phyloP scores from a whole-genome alignment of 1,140 invertebrate species.

The Drosophila trapezifrons region DNA sequence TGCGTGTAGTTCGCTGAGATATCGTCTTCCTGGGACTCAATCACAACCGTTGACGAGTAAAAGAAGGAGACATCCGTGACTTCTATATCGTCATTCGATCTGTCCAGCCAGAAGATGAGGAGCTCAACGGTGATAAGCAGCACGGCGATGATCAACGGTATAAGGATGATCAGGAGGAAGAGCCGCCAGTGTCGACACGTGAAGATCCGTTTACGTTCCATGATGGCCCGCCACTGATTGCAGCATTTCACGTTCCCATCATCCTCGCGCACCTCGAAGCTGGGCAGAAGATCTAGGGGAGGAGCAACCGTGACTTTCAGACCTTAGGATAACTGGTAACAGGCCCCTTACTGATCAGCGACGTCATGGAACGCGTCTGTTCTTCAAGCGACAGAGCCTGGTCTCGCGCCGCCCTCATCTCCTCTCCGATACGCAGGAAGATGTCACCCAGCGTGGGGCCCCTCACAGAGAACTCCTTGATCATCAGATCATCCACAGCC shows the following conservation, averaged over 20 bases:
- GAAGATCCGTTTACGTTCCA: conserved; percentile 29
- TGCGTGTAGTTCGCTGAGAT: not conserved
- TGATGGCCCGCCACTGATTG: conserved; percentile 42
- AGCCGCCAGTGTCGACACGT: not conserved
- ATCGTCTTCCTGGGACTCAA: not conserved
- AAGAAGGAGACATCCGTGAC: not conserved
- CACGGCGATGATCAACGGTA: conserved; percentile 10
- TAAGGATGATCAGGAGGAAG: not conserved
- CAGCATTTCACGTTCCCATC: not conserved
- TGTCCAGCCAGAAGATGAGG: not conserved
- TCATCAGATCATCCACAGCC: not conserved
- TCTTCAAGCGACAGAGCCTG: rapidly evolving
- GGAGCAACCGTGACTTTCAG: not conserved
- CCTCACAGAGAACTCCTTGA: conserved; percentile 93
- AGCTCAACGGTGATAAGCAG: not conserved
- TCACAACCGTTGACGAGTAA: not conserved
- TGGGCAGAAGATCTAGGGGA: conserved; percentile 21
- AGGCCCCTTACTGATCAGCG: conserved; percentile 14
- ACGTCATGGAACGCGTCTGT: not conserved
- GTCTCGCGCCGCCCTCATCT: not conserved
- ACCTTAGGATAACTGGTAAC: not conserved
- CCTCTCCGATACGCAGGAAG: conserved; percentile 68
- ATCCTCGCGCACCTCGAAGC: conserved; percentile 20
- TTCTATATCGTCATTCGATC: rapidly evolving
- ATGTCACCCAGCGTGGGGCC: conserved; percentile 96